Evolutionary conservation across 92 coral and sea anemone genomes (phyloP).

Genomic region (Epizoanthus rinbou): DNA sequence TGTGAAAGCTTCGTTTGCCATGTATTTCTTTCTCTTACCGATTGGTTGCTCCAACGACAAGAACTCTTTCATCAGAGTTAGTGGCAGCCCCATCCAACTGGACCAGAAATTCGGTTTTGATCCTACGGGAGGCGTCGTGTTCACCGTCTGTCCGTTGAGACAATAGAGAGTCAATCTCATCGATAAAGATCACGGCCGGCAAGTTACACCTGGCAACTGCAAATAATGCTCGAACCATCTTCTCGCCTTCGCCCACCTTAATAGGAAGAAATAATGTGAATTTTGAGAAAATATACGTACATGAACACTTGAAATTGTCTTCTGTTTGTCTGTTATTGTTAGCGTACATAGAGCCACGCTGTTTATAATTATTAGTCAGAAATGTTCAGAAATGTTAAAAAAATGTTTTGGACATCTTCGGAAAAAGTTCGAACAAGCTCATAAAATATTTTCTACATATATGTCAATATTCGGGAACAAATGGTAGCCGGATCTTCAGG

Average conservation of each 20-base stretch:
- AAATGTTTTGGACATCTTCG: too few species aligned
- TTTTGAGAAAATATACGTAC: neutral
- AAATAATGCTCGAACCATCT: constrained; percentile 98
- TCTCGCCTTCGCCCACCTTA: constrained; percentile 98
- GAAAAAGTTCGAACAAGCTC: too few species aligned
- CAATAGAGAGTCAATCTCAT: constrained; percentile 93
- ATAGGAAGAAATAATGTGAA: neutral
- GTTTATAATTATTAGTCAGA: too few species aligned
- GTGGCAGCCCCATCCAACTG: constrained; percentile 98
- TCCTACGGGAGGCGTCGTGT: constrained; percentile 96
- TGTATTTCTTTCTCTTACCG: constrained; percentile 52
- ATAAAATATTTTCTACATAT: too few species aligned
- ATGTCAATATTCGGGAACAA: too few species aligned
- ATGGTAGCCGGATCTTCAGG: too few species aligned
- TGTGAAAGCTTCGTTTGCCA: too few species aligned
- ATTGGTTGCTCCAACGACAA: constrained; percentile 98
- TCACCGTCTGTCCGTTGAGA: constrained; percentile 98
- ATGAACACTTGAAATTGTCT: neutral
- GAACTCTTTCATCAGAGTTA: constrained; percentile 85
- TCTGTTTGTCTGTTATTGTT: neutral
- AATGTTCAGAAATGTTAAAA: neutral
- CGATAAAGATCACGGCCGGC: constrained; percentile 97
- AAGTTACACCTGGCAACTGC: constrained; percentile 94
- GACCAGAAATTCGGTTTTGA: constrained; percentile 94
- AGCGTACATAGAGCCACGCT: too few species aligned